Percentiles rank a stretch among this genome's conserved stretches.
Evolutionary conservation across 2,888 invertebrate genomes (phyloP).

Genomic region (Pherbina coryleti): DNA sequence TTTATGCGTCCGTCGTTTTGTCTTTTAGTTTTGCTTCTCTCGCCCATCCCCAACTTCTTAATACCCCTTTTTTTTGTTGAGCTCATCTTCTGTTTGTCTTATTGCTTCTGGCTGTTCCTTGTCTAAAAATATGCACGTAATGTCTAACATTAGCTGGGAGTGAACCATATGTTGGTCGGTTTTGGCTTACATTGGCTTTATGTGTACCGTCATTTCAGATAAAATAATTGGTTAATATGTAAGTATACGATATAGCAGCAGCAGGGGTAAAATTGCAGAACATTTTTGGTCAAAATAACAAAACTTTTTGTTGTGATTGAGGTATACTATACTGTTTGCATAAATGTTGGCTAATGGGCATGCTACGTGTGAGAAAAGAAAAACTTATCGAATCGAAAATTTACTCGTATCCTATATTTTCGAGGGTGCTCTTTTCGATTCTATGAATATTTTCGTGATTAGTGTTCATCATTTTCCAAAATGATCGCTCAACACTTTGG

Average conservation of each 20-base stretch:
- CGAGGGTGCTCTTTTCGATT: too few relatives aligned
- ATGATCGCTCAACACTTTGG: too few relatives aligned
- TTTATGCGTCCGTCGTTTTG: neutral
- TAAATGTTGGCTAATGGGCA: too few relatives aligned
- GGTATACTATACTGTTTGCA: too few relatives aligned
- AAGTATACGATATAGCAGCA: neutral
- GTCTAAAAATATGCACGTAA: conserved; percentile 14
- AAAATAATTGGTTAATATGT: neutral
- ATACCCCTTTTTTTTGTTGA: neutral
- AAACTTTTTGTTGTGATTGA: too few relatives aligned
- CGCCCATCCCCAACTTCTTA: too few relatives aligned
- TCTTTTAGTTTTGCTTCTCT: neutral
- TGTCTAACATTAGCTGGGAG: conserved; percentile 29
- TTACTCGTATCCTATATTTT: too few relatives aligned
- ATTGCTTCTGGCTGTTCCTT: neutral
- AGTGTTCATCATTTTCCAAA: too few relatives aligned
- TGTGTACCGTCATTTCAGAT: neutral
- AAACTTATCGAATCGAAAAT: too few relatives aligned
- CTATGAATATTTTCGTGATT: too few relatives aligned
- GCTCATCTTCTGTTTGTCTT: neutral
- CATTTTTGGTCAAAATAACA: too few relatives aligned
- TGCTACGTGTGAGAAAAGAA: too few relatives aligned
- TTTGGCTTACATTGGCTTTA: neutral
- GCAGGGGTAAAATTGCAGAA: neutral
- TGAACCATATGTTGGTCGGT: conserved; percentile 11